These are phyloP conservation scores for Apodemia zela DNA, from an alignment of 2,888 invertebrate species.

Conservation along the genomic window DNA sequence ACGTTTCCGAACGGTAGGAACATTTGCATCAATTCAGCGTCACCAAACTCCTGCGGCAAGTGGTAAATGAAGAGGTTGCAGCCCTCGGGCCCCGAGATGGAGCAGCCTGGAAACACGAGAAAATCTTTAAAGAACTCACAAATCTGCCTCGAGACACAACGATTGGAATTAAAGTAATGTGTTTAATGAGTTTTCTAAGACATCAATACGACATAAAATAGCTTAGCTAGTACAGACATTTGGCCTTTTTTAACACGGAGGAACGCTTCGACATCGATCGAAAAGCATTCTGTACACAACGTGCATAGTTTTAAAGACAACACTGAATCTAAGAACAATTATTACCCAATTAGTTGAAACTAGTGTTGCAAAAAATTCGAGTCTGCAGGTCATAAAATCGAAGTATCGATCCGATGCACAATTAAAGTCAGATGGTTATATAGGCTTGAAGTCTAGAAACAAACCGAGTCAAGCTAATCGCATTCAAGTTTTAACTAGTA, in stretches of 20 bases:
- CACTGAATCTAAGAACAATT: constrained; percentile 8
- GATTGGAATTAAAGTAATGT: constrained; percentile 32
- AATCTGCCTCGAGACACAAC: constrained; percentile 65
- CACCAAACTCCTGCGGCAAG: constrained; percentile 99
- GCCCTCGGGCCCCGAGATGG: constrained; percentile 98
- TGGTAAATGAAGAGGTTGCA: constrained; percentile 99
- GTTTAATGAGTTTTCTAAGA: neutral
- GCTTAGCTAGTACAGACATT: neutral
- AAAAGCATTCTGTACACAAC: constrained; percentile 14
- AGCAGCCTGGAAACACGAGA: constrained; percentile 91
- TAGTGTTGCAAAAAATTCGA: constrained; percentile 8
- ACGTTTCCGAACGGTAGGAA: constrained; percentile 99
- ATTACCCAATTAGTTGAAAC: constrained; percentile 9
- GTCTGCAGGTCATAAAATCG: neutral
- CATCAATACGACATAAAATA: constrained; percentile 4
- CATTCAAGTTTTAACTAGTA: neutral
- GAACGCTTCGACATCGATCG: constrained; percentile 16
- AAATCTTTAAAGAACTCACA: constrained; percentile 85
- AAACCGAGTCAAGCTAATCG: neutral
- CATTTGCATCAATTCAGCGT: constrained; percentile 99
- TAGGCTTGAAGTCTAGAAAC: neutral
- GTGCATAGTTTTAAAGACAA: constrained; percentile 6
- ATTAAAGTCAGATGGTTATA: too few species aligned
- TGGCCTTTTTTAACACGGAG: neutral
- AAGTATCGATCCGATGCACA: too few species aligned